Base-by-base conservation (phyloP, 2,888 invertebrate species). In the Empis stercorea region DNA sequence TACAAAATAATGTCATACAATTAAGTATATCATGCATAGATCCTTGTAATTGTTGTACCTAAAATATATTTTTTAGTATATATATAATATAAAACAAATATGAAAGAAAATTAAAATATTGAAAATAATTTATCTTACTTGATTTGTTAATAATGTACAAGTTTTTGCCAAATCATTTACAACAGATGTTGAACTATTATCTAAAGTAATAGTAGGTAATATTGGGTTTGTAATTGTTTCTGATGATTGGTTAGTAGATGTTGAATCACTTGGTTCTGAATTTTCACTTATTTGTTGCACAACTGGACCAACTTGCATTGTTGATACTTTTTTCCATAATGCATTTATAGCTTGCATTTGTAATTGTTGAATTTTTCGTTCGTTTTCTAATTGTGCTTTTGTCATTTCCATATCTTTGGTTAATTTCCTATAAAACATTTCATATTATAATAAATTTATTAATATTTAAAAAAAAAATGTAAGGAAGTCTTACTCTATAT, bases 331-430 rank as follows among this genome's bases (percentile, higher is more conserved):
- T 66, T 87, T 87, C 89, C 89, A 91, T 4, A 91, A 70, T 1
- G 88, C 88, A 61, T 85, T 86, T 56, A 91, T 91, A 5, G 91
- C 89, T 66, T 91, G 89, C 80, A 88, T 87, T 70, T 91, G 91
- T 43, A 91, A 68, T 61, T 87, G 80, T 57, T 89, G 87, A 48
- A 91, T 80, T 61, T 87, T 87, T 27, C 87, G 73, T 62, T 91
- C 89, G 57, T 85, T 85, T 60, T 88, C 87, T 41, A 89, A 63
- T 13, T 87, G 88, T 2, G 82, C 83, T 63, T 88, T 86, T 0
- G 89, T 87, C 13, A 84, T 80, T 61, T 84, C 83, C 82, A 91
- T 86, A 60, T 91, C 89, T 54, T 79, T 80, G 6, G 85, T 82
- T 30, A 91, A 65, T 71, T 87, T 80, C 57, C 88, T 88, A 54